Evolutionary conservation across 2,888 invertebrate species (phyloP), one percentile per base, ranked within the genome.

Genomic region (Nesidiocoris tenuis): DNA sequence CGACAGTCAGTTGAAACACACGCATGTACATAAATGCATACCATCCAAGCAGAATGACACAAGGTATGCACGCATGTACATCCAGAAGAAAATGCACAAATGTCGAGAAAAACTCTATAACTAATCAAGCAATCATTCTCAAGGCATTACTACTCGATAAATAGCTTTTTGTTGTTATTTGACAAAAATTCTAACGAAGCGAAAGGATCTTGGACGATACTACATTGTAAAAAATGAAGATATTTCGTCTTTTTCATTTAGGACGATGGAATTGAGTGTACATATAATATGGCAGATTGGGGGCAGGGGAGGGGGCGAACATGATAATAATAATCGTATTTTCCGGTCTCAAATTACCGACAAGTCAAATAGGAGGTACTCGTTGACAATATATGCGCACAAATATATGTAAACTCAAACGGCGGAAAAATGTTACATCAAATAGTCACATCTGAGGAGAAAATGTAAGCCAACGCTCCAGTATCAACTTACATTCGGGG

Each of bases 101-200:
- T 77, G 68, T 75, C 59, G 67, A 76, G 56, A 55, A 77, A 74
- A 72, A 71, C 64, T 72, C 56, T 71, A 76, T 68, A 76, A 76
- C 71, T 63, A 72, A 54, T 76, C 78, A 77, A 70, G 67, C 63
- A 61, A 72, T 77, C 78, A 78, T 78, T 78, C 78, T 78, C 77
- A 78, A 78, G 77, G 78, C 78, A 78, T 77, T 72, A 71, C 78
- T 78, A 78, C 78, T 75, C 56, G 59, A 59, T 71, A 61, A 71
- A 72, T 54, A 72, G 72, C 72, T 72, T 72, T 61, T 72, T 39
- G 72, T 39, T 72, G 72, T 72, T 72, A 72, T 72, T 63, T 54
- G 72, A 72, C 61, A 21, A 72, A 72, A 72, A 72, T 72, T 39
- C 74, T 74, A 74, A 74, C 57, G 56, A 74, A 74, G 74, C 74